Percentiles rank a stretch among this genome's conserved stretches.
These are phyloP conservation scores for Epinephelus malabaricus DNA, from an alignment of 2,797 vertebrate species.

Conservation along the genomic window DNA sequence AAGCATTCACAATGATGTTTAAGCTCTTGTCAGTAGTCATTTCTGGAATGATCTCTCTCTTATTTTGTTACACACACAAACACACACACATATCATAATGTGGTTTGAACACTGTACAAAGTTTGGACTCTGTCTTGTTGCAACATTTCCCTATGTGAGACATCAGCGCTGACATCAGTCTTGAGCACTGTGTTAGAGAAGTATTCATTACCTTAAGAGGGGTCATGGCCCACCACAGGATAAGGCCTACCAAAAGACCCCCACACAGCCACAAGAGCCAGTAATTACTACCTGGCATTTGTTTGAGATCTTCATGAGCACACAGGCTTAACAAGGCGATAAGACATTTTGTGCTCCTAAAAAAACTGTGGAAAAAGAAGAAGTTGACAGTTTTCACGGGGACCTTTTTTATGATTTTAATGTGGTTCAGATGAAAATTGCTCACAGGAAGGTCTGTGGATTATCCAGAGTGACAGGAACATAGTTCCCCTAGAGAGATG, in stretches of 20 bases:
- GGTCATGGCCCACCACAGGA: conserved; percentile 55
- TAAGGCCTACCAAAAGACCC: conserved; percentile 27
- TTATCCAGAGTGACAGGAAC: not conserved
- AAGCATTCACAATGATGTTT: not conserved
- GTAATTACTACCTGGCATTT: conserved; percentile 66
- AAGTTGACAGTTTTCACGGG: not conserved
- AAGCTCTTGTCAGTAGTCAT: not conserved
- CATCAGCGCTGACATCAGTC: conserved; percentile 21
- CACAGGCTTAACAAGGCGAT: conserved; percentile 10
- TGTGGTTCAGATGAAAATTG: conserved; percentile 5
- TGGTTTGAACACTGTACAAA: not conserved
- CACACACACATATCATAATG: not conserved
- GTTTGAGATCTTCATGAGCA: conserved; percentile 46
- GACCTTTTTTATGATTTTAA: not conserved
- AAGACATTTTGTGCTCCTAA: conserved; percentile 5
- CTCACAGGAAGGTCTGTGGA: not conserved
- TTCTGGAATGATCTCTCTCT: not conserved
- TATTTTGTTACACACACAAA: not conserved
- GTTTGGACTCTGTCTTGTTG: conserved; percentile 1
- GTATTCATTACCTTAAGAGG: conserved; percentile 58
- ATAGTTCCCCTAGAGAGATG: not conserved
- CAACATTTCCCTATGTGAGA: not conserved
- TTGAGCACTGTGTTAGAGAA: conserved; percentile 6
- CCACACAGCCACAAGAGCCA: conserved; percentile 26
- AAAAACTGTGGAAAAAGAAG: not conserved